Percentiles rank a stretch among this genome's conserved stretches.
Conservation (phyloP, 2,797 vertebrate species). For the Pseudotriccus pelzelni region DNA sequence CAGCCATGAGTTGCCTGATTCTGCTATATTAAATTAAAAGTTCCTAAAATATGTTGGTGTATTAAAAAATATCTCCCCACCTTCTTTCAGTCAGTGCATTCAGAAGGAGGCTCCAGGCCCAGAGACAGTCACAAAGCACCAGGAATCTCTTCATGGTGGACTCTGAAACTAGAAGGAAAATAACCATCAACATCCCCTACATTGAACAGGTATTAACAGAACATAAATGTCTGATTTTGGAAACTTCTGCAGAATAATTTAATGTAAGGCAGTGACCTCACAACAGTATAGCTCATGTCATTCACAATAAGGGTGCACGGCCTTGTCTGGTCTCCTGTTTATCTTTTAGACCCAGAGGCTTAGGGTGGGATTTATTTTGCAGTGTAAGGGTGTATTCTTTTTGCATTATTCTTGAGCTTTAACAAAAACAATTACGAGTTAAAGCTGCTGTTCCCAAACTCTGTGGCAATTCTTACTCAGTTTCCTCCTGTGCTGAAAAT, state of each 20-base stretch:
- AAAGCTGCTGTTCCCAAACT: background rate
- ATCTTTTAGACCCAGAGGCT: conserved; percentile 1
- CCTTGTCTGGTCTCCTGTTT: conserved; percentile 25
- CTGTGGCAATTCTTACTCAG: background rate
- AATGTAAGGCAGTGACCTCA: conserved; percentile 64
- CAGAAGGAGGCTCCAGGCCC: conserved; percentile 86
- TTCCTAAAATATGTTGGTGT: conserved; percentile 34
- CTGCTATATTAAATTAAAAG: conserved; percentile 42
- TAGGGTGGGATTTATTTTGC: background rate
- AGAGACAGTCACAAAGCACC: conserved; percentile 82
- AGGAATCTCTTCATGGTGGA: conserved; percentile 85
- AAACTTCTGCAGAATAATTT: conserved; percentile 39
- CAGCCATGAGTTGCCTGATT: conserved; percentile 36
- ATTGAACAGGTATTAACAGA: conserved; percentile 10
- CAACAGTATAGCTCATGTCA: conserved; percentile 7
- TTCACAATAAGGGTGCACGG: background rate
- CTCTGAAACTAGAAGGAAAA: conserved; percentile 83
- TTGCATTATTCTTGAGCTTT: background rate
- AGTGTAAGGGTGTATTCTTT: background rate
- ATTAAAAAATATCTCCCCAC: conserved; percentile 76
- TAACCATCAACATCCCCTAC: conserved; percentile 41
- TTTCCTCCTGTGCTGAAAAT: background rate
- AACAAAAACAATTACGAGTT: background rate
- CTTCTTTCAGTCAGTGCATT: conserved; percentile 87
- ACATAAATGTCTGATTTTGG: background rate